Conservation (phyloP, 2,113 vertebrate genomes). For the Burhinus oedicnemus region DNA sequence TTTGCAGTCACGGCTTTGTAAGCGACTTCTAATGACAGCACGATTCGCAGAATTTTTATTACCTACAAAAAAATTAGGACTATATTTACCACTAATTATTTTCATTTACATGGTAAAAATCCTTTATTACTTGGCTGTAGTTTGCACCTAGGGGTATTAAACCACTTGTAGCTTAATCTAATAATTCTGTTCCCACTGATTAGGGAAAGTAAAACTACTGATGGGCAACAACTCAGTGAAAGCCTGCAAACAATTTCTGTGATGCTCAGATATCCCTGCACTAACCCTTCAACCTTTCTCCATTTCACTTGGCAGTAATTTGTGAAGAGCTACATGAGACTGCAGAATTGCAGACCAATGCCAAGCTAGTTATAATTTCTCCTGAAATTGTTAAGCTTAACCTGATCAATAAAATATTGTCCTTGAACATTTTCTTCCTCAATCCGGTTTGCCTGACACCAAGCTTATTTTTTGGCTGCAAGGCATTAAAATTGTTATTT, state of each 20-base stretch:
- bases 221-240: background rate
- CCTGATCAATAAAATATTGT: background rate
- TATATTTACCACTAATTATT: background rate
- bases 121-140: background rate
- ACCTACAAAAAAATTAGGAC: background rate
- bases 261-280: background rate
- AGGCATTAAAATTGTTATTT: background rate
- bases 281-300: background rate
- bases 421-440: background rate
- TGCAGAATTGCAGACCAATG: background rate
- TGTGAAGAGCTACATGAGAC: background rate
- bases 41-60: background rate
- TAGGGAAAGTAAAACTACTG: background rate
- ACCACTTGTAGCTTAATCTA: background rate
- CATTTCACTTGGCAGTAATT: background rate
- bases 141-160: background rate
- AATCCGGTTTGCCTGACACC: background rate
- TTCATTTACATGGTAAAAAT: background rate
- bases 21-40: background rate
- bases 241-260: background rate
- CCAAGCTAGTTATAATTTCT: background rate
- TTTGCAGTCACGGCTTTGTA: background rate
- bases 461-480: background rate
- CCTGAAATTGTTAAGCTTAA: background rate
- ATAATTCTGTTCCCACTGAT: background rate